Conservation (phyloP, 1,140 invertebrate genomes). For the Bombus balteatus region DNA sequence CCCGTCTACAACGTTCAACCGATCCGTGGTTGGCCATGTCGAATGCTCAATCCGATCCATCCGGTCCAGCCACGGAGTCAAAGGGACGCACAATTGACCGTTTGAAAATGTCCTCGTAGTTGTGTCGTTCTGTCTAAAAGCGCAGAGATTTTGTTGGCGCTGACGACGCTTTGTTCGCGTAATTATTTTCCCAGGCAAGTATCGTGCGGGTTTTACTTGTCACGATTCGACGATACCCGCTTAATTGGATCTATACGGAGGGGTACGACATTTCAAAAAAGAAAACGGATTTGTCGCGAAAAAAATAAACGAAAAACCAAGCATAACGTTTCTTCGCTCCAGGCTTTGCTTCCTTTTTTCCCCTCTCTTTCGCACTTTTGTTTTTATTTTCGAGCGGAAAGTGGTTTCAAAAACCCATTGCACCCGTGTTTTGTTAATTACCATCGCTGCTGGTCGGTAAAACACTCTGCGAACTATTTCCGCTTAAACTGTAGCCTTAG, state of each 20-base stretch:
- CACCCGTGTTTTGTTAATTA: not conserved
- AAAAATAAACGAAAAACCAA: not conserved
- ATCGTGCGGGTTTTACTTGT: not conserved
- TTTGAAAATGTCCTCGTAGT: conserved; percentile 29
- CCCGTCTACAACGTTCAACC: conserved; percentile 58
- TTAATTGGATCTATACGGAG: not conserved
- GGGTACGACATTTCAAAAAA: rapidly evolving
- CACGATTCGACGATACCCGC: not conserved
- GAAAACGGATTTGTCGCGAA: not conserved
- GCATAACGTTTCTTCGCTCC: no score
- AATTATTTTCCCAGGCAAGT: not conserved
- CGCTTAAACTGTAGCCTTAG: not conserved
- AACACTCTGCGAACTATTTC: not conserved
- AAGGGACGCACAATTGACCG: conserved; percentile 51
- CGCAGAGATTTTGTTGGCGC: not conserved
- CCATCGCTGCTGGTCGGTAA: not conserved
- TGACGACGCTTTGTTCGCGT: not conserved
- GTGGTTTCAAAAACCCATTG: not conserved
- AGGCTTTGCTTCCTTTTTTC: not conserved
- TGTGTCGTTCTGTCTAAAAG: not conserved
- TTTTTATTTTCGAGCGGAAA: not conserved
- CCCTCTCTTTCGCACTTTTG: not conserved
- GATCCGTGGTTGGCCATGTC: conserved; percentile 51
- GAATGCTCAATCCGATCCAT: conserved; percentile 66
- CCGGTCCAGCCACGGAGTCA: conserved; percentile 46